Evolutionary conservation across 2,113 vertebrate species (phyloP).

Genomic region (Todiramphus saurophagus): DNA sequence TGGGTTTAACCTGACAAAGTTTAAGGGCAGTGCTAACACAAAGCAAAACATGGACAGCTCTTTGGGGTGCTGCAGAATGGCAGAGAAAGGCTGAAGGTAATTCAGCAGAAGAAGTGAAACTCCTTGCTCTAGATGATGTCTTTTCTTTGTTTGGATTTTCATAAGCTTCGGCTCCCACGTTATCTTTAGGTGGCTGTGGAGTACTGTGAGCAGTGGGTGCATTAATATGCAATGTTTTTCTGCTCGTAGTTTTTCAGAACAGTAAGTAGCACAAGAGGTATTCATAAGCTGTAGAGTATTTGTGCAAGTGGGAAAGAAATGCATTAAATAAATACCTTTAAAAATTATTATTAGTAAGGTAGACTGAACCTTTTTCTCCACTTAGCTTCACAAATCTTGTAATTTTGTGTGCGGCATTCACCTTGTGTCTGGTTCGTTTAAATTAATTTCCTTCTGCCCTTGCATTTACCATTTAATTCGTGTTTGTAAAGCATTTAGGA

Average conservation of each 20-base stretch:
- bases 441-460: constrained; percentile 42
- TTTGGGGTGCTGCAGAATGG: background rate
- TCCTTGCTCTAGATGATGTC: background rate
- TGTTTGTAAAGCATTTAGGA: constrained; percentile 45
- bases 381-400: constrained; percentile 23
- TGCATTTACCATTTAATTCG: background rate
- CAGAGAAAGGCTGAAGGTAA: background rate
- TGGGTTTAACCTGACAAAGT: background rate
- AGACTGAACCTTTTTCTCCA: background rate
- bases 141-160: constrained; percentile 31
- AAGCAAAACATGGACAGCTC: background rate
- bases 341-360: background rate
- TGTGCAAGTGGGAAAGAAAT: constrained; percentile 7
- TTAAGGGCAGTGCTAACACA: background rate
- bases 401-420: background rate
- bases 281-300: constrained; percentile 15
- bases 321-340: constrained; percentile 5
- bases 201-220: background rate
- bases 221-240: background rate
- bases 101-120: background rate
- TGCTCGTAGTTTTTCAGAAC: constrained; percentile 12
- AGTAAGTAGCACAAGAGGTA: background rate
- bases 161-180: background rate
- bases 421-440: constrained; percentile 19
- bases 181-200: constrained; percentile 15